Percentiles rank a stretch among this genome's conserved stretches.
phyloP scores from a whole-genome alignment of 92 coral and sea anemone genomes.

The Parazoanthus atlanticus region DNA sequence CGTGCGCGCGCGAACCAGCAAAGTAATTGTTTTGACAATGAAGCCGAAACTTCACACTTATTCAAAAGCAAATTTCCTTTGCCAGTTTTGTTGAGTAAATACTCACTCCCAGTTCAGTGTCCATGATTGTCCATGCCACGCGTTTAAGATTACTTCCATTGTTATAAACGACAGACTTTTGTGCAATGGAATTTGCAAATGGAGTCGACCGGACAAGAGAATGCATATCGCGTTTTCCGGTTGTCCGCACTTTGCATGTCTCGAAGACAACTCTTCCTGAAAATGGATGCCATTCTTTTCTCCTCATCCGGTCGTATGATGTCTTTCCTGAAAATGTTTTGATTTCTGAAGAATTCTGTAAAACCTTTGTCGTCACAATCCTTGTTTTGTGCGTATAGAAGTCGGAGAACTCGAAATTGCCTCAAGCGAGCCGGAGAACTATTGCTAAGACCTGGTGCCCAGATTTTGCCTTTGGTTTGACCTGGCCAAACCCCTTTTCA shows the following conservation, averaged over 20 bases:
- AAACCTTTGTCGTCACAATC: constrained; percentile 25
- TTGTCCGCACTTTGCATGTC: constrained; percentile 13
- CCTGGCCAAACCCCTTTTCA: constrained; percentile 6
- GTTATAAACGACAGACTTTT: constrained; percentile 34
- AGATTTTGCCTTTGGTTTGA: neutral
- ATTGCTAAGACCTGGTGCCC: neutral
- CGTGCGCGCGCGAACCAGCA: constrained; percentile 20
- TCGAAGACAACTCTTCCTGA: constrained; percentile 44
- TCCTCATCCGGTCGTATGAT: constrained; percentile 34
- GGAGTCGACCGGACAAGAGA: constrained; percentile 18
- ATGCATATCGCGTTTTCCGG: constrained; percentile 41
- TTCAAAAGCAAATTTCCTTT: constrained; percentile 49
- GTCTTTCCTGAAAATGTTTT: constrained; percentile 83
- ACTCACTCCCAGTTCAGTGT: constrained; percentile 13
- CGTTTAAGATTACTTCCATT: constrained; percentile 36
- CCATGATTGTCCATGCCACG: constrained; percentile 34
- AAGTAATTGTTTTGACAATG: constrained; percentile 42
- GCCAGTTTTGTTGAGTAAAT: constrained; percentile 46
- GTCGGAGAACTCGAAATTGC: neutral
- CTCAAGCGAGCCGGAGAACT: neutral
- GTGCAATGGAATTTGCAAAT: constrained; percentile 42
- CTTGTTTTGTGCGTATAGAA: neutral
- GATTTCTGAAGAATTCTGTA: constrained; percentile 54
- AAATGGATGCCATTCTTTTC: constrained; percentile 32
- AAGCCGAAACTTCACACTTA: constrained; percentile 48